Evolutionary conservation across 1,140 invertebrate species (phyloP), one percentile per base, ranked within the genome.

Genomic region (Phthorimaea operculella): DNA sequence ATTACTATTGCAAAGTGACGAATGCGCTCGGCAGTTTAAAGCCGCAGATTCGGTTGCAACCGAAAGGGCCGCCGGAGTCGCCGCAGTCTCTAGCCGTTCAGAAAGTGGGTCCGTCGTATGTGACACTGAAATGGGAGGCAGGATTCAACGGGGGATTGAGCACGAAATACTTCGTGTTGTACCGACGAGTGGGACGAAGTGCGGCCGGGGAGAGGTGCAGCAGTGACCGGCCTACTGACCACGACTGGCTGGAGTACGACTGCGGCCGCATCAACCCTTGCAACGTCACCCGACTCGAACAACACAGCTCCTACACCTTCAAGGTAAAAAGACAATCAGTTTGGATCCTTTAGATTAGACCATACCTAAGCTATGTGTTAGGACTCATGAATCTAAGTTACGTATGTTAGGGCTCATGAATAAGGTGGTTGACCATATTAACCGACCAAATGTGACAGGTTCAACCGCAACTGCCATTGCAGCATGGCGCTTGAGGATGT

Each of bases 101-200:
- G 45, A 90, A 92, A 60, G 87, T 92, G 1, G 93, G 92, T 0
- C 91, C 91, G 4, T 92, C 91, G 12, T 92, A 89, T 66, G 92
- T 96, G 0, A 90, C 92, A 0, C 76, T 97, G 0, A 87, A 88
- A 33, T 97, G 94, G 94, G 91, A 93, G 62, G 90, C 93, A 0
- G 95, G 95, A 0, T 98, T 97, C 71, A 93, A 97, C 80, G 96
- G 96, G 0, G 95, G 95, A 0, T 73, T 95, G 33, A 93, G 92
- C 63, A 96, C 94, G 0, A 94, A 94, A 68, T 96, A 94, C 77
- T 93, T 93, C 64, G 92, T 96, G 6, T 89, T 89, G 8, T 94
- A 93, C 71, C 88, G 90, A 50, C 88, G 91, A 21, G 88, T 92
- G 0, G 72, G 59, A 11, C 11, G 54, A 15, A 70, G 64, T 1